A percentile compares a stretch with the other conserved stretches of the same genome.
These are phyloP conservation scores for Lepeophtheirus nordmannii DNA, from an alignment of 2,888 invertebrate genomes.

Conservation along the genomic window DNA sequence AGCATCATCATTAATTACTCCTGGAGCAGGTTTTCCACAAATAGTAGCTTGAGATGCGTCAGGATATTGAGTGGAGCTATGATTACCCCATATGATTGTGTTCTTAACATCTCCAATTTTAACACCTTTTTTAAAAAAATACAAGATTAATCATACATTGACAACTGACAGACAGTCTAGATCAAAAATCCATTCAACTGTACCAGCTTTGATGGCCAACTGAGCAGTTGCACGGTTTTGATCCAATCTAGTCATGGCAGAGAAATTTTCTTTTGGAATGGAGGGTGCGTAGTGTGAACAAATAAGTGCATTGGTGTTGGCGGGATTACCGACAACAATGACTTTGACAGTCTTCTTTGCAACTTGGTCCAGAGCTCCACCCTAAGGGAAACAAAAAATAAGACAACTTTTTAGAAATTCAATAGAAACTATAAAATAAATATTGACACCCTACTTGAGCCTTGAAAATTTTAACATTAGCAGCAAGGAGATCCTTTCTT, in stretches of 20 bases:
- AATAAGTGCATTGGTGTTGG: conserved; percentile 93
- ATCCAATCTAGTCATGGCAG: conserved; percentile 93
- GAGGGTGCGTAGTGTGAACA: conserved; percentile 88
- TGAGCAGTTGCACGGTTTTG: conserved; percentile 92
- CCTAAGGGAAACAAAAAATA: conserved; percentile 36
- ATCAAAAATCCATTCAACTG: conserved; percentile 10
- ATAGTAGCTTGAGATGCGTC: conserved; percentile 57
- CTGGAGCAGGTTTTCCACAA: conserved; percentile 44
- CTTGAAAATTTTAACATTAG: conserved; percentile 96
- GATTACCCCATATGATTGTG: conserved; percentile 97
- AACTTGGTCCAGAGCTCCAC: conserved; percentile 73
- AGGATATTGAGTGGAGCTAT: conserved; percentile 95
- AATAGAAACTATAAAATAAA: too few relatives aligned
- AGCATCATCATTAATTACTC: conserved; percentile 59
- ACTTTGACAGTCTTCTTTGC: conserved; percentile 86
- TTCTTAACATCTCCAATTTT: conserved; percentile 61
- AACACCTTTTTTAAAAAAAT: too few relatives aligned
- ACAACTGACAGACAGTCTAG: too few relatives aligned
- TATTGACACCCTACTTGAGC: conserved; percentile 43
- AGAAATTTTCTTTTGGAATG: conserved; percentile 88
- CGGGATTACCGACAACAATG: conserved; percentile 95
- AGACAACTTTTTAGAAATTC: not conserved
- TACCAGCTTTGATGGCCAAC: conserved; percentile 31
- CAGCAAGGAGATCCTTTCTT: conserved; percentile 86
- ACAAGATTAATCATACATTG: too few relatives aligned